These are phyloP conservation scores for Panthera leo DNA, from an alignment of 2,113 vertebrate genomes.

Conservation along the genomic window DNA sequence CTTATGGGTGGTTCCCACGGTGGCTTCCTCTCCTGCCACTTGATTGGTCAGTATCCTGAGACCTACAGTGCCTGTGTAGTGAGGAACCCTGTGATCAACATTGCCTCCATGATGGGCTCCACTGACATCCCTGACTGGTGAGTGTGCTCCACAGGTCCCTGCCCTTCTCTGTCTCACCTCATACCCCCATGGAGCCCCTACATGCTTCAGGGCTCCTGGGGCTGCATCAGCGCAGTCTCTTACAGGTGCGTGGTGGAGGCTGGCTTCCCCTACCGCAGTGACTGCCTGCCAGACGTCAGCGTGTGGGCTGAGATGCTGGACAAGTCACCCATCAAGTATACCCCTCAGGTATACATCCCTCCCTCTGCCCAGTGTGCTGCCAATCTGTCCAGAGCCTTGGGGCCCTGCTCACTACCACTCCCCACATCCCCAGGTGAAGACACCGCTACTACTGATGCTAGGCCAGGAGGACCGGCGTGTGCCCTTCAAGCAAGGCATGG, in stretches of 20 bases:
- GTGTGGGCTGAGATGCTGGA: conserved; percentile 91
- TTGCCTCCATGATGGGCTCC: conserved; percentile 92
- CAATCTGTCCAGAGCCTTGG: not conserved
- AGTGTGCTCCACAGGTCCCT: not conserved
- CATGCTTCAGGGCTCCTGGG: not conserved
- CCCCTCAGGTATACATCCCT: conserved; percentile 82
- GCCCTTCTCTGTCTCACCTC: not conserved
- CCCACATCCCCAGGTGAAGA: conserved; percentile 87
- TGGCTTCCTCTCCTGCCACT: conserved; percentile 95
- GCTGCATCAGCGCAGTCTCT: not conserved
- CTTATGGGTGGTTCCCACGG: conserved; percentile 94
- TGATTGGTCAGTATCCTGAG: conserved; percentile 94
- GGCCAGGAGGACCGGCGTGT: conserved; percentile 95
- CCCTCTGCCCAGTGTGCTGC: not conserved
- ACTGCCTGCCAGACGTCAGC: conserved; percentile 84
- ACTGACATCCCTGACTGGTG: conserved; percentile 99
- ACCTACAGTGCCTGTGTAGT: conserved; percentile 92
- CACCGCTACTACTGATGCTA: conserved; percentile 91
- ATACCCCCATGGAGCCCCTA: not conserved
- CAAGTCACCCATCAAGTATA: conserved; percentile 91
- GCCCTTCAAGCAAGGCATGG: conserved; percentile 93
- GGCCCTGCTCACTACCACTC: not conserved
- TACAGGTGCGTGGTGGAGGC: conserved; percentile 92
- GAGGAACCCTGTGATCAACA: conserved; percentile 94
- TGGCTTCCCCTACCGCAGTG: conserved; percentile 86